Base-by-base conservation (phyloP, 2,888 invertebrate genomes). In the Polyommatus icarus region DNA sequence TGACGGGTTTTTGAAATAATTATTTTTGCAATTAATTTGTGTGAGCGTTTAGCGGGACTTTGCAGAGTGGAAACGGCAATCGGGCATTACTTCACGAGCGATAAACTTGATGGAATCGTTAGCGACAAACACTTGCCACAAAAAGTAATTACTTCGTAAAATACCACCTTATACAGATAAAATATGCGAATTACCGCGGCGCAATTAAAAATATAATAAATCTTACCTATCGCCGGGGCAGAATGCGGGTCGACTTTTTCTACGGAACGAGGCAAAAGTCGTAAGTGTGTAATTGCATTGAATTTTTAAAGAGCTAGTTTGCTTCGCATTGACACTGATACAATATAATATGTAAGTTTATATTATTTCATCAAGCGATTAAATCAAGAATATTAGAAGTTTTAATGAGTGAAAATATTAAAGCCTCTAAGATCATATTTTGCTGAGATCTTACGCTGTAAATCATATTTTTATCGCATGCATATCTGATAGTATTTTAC, bases 21-120 rank as follows among this genome's bases (percentile, higher is more conserved):
- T 81, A 82, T 80, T 81, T 80, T 80, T 81, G 79, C 78, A 81
- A 83, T 84, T 82, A 82, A 83, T 83, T 83, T 83, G 79, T 81
- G 81, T 80, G 78, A 80, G 78, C 78, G 82, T 82, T 82, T 81
- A 81, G 80, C 75, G 80, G 81, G 82, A 81, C 83, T 82, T 82
- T 82, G 83, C 82, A 80, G 80, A 82, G 82, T 82, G 82, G 84
- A 75, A 54, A 75, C 46, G 50, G 29, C 75, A 29, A 29, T 75
- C 18, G 75, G 50, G n/a, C 40, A 75, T 75, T 32, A 75, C 54
- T 75, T 75, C 75, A 75, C 75, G 75, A 75, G 50, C 75, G 20
- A 75, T 75, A 75, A 75, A 75, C 75, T 75, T 54, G 75, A 75
- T 75, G 75, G 54, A 75, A 75, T 75, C 54, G 75, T 75, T 18